Evolutionary conservation across 1,140 invertebrate genomes (phyloP).

Genomic region (Drosophila tani): DNA sequence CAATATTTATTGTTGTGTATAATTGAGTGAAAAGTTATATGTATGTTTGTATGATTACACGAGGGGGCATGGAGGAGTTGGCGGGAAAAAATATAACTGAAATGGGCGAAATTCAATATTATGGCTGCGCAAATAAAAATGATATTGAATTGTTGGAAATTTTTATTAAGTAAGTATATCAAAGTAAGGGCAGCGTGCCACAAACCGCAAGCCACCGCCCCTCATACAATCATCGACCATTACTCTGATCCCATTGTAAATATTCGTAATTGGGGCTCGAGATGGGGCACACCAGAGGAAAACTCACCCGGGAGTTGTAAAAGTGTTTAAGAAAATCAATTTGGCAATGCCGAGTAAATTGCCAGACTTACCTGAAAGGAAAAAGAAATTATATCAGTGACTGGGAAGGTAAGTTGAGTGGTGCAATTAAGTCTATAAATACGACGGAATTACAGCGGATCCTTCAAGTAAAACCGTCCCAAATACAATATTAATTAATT

Average conservation of each 20-base stretch:
- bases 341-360: conserved; percentile 40
- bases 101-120: conserved; percentile 67
- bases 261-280: conserved; percentile 54
- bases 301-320: conserved; percentile 51
- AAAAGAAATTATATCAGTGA: conserved; percentile 29
- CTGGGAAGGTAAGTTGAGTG: conserved; percentile 6
- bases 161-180: conserved; percentile 77
- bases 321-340: conserved; percentile 57
- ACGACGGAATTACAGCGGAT: neutral
- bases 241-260: conserved; percentile 46
- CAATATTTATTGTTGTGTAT: conserved; percentile 83
- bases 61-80: neutral
- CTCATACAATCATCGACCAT: conserved; percentile 21
- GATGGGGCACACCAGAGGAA: conserved; percentile 15
- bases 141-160: conserved; percentile 80
- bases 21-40: conserved; percentile 82
- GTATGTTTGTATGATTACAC: conserved; percentile 76
- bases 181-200: conserved; percentile 25
- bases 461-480: neutral
- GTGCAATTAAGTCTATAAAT: conserved; percentile 9
- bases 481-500: too few relatives aligned
- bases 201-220: conserved; percentile 24
- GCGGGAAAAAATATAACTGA: conserved; percentile 23
- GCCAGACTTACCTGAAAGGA: conserved; percentile 64
- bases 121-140: conserved; percentile 76